phyloP scores from a whole-genome alignment of 2,797 vertebrate genomes.

The Protonibea diacanthus region DNA sequence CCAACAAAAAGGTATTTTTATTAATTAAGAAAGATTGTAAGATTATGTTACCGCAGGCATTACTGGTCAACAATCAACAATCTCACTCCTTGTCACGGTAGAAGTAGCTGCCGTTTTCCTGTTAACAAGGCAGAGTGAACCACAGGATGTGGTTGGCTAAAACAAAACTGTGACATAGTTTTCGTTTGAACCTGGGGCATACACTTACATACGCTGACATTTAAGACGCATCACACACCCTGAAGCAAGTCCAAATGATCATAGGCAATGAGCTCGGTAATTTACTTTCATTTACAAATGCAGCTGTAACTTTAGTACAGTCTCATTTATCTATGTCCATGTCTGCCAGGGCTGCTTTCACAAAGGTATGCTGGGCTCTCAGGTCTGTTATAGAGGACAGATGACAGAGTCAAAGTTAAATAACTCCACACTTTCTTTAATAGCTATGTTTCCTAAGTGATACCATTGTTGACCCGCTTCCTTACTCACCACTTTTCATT shows the following conservation, averaged over 20 bases:
- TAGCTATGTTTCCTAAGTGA: neutral
- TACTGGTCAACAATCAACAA: slow-evolving; percentile 24
- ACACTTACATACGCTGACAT: neutral
- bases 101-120: slow-evolving; percentile 28
- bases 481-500: neutral
- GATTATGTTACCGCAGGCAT: too few species aligned
- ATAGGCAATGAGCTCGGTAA: neutral
- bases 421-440: neutral
- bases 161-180: slow-evolving; percentile 32
- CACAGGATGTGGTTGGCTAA: slow-evolving; percentile 74
- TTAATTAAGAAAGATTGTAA: too few species aligned
- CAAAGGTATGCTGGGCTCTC: too few species aligned
- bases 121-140: neutral
- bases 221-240: neutral
- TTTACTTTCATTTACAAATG: too few species aligned
- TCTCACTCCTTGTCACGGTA: neutral
- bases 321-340: neutral
- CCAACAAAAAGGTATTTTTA: too few species aligned
- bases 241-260: neutral
- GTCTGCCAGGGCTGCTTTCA: too few species aligned
- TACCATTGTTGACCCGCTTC: neutral
- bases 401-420: too few species aligned
- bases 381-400: too few species aligned
- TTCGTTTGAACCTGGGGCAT: neutral
- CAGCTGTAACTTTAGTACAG: too few species aligned